Conservation (phyloP, 2,888 invertebrate genomes). For the Conchocele bisecta region DNA sequence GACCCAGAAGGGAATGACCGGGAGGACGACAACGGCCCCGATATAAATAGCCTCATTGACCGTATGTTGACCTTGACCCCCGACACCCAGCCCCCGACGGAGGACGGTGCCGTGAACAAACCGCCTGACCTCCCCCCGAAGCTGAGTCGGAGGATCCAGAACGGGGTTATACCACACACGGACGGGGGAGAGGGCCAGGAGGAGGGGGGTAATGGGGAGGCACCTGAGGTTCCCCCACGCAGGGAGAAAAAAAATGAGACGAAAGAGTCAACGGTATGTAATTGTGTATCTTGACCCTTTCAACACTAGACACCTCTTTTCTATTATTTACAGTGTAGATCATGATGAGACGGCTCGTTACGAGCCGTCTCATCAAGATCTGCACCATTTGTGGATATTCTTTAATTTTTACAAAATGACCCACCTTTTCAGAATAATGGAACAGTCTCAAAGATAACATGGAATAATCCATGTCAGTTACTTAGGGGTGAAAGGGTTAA, state of each 20-base stretch:
- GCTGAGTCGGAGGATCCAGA: conserved; percentile 63
- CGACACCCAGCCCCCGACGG: conserved; percentile 63
- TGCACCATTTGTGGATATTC: too few relatives aligned
- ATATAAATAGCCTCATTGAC: conserved; percentile 74
- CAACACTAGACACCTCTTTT: too few relatives aligned
- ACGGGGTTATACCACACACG: conserved; percentile 63
- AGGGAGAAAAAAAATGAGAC: conserved; percentile 61
- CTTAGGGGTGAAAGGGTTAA: too few relatives aligned
- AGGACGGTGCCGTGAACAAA: conserved; percentile 14
- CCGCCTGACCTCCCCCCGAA: conserved; percentile 77
- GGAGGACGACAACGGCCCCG: conserved; percentile 68
- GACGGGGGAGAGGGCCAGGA: conserved; percentile 11
- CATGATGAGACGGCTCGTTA: too few relatives aligned
- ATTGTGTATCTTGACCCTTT: too few relatives aligned
- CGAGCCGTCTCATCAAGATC: too few relatives aligned
- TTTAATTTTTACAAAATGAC: too few relatives aligned
- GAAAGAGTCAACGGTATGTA: conserved; percentile 7
- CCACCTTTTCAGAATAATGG: too few relatives aligned
- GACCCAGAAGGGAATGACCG: conserved; percentile 46
- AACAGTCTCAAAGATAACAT: too few relatives aligned
- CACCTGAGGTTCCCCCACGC: conserved; percentile 71
- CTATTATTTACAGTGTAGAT: too few relatives aligned
- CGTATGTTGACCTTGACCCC: conserved; percentile 76
- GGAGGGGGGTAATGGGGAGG: conserved; percentile 41
- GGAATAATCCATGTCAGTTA: too few relatives aligned